Base-by-base conservation (phyloP, 2,888 invertebrate species). In the Hyalella azteca region DNA sequence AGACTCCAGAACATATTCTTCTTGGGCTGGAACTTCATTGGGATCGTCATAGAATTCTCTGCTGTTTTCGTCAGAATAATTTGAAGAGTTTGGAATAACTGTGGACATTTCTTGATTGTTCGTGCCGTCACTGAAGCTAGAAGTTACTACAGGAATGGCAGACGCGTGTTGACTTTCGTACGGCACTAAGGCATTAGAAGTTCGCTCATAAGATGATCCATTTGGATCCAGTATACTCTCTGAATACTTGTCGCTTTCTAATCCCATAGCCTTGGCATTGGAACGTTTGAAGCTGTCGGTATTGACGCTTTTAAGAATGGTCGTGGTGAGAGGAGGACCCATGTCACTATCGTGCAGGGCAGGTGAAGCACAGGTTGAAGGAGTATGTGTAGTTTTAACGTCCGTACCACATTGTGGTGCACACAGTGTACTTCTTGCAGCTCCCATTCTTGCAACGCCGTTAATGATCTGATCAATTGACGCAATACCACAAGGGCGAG, bases 1-100 rank as follows among this genome's bases (percentile, higher is more conserved):
- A 5, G 81, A 81, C 79, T 81, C 83, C 48, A 78, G 81, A 4
- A 80, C 79, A 59, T 80, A 82, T 60, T 84, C 84, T 29, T 84
- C 84, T 75, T 84, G 84, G 0, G 84, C 81, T 15, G 82, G 84
- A 26, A 36, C 36, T 60, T 60, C 60, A 29, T 32, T 60, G 60
- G 32, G 32, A 60, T 60, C 60, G 22, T 66, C 66, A 0, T 66
- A 13, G 5, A 36, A 29, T 5, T 36, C 26, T 32, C 7, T 36
- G 36, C 66, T 19, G 15, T 66, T 66, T 15, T 15, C 36, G 7
- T 36, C 66, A 66, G 29, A 36, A 32, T 4, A 19, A n/a, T 66
- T 11, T 0, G 36, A 0, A 19, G 13, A 36, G 36, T 29, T 32
- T 11, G 59, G 26, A 9, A 4, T 49, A 22, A 4, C 19, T n/a